Evolutionary conservation across 2,113 vertebrate species (phyloP).

Genomic region (Rousettus leschenaultii): DNA sequence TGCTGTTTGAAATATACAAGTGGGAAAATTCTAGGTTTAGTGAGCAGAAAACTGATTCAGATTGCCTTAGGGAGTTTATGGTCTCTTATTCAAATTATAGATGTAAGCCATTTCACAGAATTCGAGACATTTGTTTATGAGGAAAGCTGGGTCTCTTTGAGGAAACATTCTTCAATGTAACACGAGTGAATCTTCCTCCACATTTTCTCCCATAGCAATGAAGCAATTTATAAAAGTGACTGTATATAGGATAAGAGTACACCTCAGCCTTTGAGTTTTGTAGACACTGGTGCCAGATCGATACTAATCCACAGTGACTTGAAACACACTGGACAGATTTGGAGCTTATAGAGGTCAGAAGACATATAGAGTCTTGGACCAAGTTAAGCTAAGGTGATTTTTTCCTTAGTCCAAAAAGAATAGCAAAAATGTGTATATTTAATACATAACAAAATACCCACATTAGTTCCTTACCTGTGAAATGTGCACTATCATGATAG

Average conservation of each 20-base stretch:
- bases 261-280: background rate
- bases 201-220: background rate
- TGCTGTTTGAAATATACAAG: background rate
- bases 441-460: background rate
- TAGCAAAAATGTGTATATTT: background rate
- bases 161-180: background rate
- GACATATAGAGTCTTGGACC: background rate
- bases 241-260: background rate
- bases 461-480: background rate
- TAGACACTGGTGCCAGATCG: background rate
- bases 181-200: background rate
- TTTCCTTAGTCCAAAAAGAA: background rate
- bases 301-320: background rate
- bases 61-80: background rate
- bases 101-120: background rate
- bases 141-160: background rate
- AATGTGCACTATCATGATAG: background rate
- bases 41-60: background rate
- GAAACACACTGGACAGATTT: background rate
- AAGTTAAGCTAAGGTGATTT: background rate
- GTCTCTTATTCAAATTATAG: background rate
- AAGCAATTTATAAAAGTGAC: background rate
- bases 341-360: background rate
- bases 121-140: background rate
- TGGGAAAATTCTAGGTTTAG: background rate